Evolutionary conservation across 2,113 vertebrate species (phyloP), one percentile per base, ranked within the genome.

Genomic region (Erpornis zantholeuca): DNA sequence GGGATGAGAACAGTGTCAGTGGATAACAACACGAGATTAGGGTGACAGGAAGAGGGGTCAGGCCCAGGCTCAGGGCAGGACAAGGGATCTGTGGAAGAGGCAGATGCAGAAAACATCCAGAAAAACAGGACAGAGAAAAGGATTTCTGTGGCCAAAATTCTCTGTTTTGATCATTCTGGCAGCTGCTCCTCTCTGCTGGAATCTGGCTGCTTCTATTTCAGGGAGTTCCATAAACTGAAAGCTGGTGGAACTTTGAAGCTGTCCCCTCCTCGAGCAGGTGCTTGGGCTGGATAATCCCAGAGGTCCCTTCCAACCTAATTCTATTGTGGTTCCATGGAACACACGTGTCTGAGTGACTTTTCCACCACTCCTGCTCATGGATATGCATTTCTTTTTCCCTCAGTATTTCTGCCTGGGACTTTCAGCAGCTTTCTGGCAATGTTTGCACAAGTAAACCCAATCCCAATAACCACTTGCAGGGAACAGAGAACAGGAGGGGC

Each of bases 21-120:
- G 54, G 76, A 8, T 49, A 28, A 19, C 7, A 72, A 19, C 75
- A 12, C 12, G 6, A 4, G 59, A 6, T 27, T 3, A 1, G 8
- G 4, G 82, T 3, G 66, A n/a, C 0, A 7, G 5, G 21, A n/a
- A 60, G 31, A 80, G 38, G 53, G 7, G 1, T 11, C 1, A 4
- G 52, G 86, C 61, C 5, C 17, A 18, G 27, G 7, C n/a, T 36
- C 24, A 3, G 16, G 23, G 82, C 38, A 29, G 8, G 4, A 17
- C 2, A 1, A 61, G 83, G 80, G 38, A 40, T 15, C 42, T 12
- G 42, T 1, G 4, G 54, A 75, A 56, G 64, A 81, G 11, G 81
- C 61, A 64, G 54, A 50, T 60, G 88, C 65, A 50, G 60, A 11
- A 47, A 82, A 19, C 44, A 45, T 19, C 45, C 25, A 0, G 3